Percentiles rank a stretch among this genome's conserved stretches.
These are phyloP conservation scores for Homarus gammarus DNA, from an alignment of 2,888 invertebrate genomes.

Conservation along the genomic window DNA sequence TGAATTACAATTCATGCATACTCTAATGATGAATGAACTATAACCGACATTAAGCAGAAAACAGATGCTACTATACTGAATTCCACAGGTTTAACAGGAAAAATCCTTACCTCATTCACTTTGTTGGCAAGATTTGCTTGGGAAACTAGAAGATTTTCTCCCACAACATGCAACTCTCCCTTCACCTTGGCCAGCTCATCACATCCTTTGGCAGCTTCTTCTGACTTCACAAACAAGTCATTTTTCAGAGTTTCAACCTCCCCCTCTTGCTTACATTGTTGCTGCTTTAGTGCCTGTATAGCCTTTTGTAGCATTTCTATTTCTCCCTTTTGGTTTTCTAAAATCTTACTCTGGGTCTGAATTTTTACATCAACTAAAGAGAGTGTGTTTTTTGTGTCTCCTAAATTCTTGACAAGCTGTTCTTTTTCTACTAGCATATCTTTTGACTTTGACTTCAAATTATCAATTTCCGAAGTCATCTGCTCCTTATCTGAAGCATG, in stretches of 20 bases:
- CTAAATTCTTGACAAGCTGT: background rate
- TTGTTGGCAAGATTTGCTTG: constrained; percentile 30
- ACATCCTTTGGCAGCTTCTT: background rate
- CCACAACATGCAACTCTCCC: constrained; percentile 12
- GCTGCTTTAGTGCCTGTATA: constrained; percentile 5
- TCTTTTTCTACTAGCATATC: constrained; percentile 21
- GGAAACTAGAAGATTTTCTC: constrained; percentile 10
- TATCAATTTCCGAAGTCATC: background rate
- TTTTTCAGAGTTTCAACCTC: constrained; percentile 18
- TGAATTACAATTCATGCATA: too few relatives aligned
- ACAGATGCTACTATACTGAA: too few relatives aligned
- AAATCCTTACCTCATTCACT: constrained; percentile 30
- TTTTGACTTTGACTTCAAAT: constrained; percentile 11
- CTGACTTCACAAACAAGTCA: background rate
- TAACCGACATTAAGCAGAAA: too few relatives aligned
- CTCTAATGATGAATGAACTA: too few relatives aligned
- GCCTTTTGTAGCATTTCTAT: background rate
- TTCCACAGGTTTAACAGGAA: background rate
- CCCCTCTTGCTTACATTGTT: constrained; percentile 14
- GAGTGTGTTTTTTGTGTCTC: too few relatives aligned
- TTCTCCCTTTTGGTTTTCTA: constrained; percentile 4
- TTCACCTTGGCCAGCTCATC: constrained; percentile 12
- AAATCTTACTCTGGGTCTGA: constrained; percentile 16
- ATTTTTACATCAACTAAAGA: background rate
- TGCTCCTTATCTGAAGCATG: background rate